Base-by-base conservation (phyloP, 2,113 vertebrate genomes). In the Carollia perspicillata region DNA sequence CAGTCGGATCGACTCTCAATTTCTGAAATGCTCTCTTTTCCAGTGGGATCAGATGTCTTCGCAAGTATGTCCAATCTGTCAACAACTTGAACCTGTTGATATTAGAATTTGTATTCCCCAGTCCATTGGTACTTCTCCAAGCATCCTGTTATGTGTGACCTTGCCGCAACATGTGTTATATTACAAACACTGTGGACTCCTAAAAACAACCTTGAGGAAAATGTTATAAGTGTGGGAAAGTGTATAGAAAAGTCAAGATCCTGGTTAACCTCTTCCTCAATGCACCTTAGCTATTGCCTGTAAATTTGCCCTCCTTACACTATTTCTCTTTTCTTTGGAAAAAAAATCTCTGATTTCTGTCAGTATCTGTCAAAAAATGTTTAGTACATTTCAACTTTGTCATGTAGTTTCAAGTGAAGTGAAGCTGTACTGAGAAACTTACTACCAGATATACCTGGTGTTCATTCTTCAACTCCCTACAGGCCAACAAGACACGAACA, bases 51-150 rank as follows among this genome's bases (percentile, higher is more conserved):
- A 22, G 51, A 78, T 93, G 65, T 97, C 89, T 95, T 84, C 71
- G 87, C 79, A 74, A 94, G 69, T 75, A 88, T 85, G 93, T 96
- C 92, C 87, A 95, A 95, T 74, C 92, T 97, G 97, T 97, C 97
- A 97, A 81, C 95, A 93, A 79, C 71, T 80, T 71, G 53, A 92
- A 95, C 94, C 93, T 97, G 95, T 95, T 97, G 96, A 84, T 95
- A 95, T 84, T 84, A 92, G 96, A 96, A 92, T 97, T 79, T 84
- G 65, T 96, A 96, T 96, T 97, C 92, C 92, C 96, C 18, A 72
- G 79, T 74, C 65, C 78, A 72, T 28, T 77, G 86, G 71, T 93
- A 53, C 55, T 93, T 87, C 60, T 87, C 93, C 83, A 91, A 85
- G 77, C 78, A 89, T 93, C 51, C 75, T 12, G 16, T 95, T 75